Percentiles rank a stretch among this genome's conserved stretches.
Evolutionary conservation across 2,113 vertebrate species (phyloP).

Genomic region (Phylloscopus trochilus): DNA sequence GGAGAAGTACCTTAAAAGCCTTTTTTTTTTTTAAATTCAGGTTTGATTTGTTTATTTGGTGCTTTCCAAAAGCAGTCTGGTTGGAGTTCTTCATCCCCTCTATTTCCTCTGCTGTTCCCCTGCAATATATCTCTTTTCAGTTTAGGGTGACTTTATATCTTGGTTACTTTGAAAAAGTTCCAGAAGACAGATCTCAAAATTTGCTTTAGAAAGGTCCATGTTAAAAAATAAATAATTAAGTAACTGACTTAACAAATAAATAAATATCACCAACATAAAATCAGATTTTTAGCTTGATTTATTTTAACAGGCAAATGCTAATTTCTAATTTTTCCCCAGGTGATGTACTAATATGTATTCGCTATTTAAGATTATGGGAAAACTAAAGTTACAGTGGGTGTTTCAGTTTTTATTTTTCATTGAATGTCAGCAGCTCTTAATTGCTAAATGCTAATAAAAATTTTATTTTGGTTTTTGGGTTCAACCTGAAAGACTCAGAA

Average conservation of each 20-base stretch:
- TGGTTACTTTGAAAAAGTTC: background rate
- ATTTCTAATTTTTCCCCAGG: background rate
- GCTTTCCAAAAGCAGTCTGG: background rate
- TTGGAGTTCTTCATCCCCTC: background rate
- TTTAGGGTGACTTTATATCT: background rate
- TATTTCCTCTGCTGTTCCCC: conserved; percentile 11
- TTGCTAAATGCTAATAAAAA: background rate
- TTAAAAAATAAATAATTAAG: background rate
- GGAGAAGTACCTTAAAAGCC: conserved; percentile 33
- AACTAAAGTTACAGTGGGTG: background rate
- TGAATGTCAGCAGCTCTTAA: background rate
- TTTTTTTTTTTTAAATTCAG: background rate
- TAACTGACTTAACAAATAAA: background rate
- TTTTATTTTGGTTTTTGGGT: background rate
- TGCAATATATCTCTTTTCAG: conserved; percentile 2
- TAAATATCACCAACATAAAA: background rate
- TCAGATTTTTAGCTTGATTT: background rate
- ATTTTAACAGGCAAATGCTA: background rate
- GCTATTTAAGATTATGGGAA: background rate
- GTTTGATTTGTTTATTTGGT: conserved; percentile 52
- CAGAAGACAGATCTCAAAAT: background rate
- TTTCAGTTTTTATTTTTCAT: background rate
- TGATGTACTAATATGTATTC: background rate
- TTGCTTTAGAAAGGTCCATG: background rate
- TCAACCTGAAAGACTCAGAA: background rate